Evolutionary conservation across 30 jellyfish, hydroid and myxozoan genomes (phyloP).

Genomic region (Aurelia aurita complex sp. Pacific): DNA sequence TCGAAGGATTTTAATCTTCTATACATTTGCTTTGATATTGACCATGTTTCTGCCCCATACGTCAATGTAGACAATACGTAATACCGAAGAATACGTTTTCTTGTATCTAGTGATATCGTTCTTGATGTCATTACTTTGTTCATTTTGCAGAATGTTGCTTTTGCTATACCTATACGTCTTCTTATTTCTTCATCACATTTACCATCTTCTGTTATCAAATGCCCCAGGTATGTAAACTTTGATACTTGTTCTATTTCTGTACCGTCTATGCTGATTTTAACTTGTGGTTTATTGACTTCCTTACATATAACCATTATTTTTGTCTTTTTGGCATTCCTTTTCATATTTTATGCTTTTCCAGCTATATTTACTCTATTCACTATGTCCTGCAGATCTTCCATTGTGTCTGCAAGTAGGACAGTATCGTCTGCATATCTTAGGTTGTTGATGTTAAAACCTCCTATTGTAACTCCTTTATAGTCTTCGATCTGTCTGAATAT

Average conservation of each 20-base stretch:
- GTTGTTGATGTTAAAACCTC: neutral
- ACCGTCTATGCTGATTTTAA: neutral
- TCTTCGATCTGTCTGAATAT: neutral
- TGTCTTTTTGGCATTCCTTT: slow-evolving; percentile 2
- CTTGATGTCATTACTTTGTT: no score
- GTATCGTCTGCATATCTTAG: slow-evolving; percentile 10
- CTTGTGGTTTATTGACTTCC: neutral
- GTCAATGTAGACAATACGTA: neutral
- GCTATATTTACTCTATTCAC: neutral
- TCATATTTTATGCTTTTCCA: neutral
- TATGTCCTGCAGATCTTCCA: neutral
- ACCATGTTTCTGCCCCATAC: no score
- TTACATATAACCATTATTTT: neutral
- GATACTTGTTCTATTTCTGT: neutral
- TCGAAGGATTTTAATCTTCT: no score
- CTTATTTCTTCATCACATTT: no score
- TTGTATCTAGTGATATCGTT: neutral
- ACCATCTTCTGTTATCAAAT: no score
- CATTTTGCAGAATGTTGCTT: no score
- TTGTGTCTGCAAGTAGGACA: neutral
- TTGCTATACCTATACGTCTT: no score
- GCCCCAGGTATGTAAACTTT: neutral
- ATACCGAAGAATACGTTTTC: neutral
- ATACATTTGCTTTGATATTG: no score
- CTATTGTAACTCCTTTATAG: neutral